Evolutionary conservation across 2,113 vertebrate genomes (phyloP).

Genomic region (Melanostigma gelatinosum): DNA sequence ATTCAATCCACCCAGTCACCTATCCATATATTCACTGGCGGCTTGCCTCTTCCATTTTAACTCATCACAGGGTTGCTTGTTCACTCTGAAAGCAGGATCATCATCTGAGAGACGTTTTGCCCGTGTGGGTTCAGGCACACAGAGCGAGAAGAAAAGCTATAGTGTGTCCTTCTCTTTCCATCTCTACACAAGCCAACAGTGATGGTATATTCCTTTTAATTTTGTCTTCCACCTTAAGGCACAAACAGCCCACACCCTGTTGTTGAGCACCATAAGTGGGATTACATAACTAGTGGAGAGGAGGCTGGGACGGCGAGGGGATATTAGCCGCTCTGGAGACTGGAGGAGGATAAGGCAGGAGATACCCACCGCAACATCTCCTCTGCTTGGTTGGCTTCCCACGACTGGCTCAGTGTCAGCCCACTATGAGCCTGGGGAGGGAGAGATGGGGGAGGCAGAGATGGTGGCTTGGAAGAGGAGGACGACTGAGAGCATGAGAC

Average conservation of each 20-base stretch:
- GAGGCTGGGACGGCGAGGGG: conserved; percentile 55
- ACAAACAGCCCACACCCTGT: conserved; percentile 71
- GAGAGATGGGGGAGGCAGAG: conserved; percentile 38
- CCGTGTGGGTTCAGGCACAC: conserved; percentile 31
- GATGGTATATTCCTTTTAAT: conserved; percentile 49
- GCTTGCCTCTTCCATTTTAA: conserved; percentile 38
- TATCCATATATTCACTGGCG: conserved; percentile 63
- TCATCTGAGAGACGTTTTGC: conserved; percentile 21
- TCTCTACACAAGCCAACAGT: conserved; percentile 25
- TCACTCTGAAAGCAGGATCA: conserved; percentile 38
- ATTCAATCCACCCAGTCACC: conserved; percentile 52
- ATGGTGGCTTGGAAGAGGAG: conserved; percentile 40
- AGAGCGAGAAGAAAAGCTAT: conserved; percentile 27
- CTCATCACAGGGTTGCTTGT: conserved; percentile 32
- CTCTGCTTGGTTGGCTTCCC: conserved; percentile 65
- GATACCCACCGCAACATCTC: conserved; percentile 62
- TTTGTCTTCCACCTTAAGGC: conserved; percentile 68
- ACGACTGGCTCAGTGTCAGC: conserved; percentile 62
- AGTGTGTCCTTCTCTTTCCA: conserved; percentile 32
- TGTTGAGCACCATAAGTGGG: conserved; percentile 56
- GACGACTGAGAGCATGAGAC: conserved; percentile 40
- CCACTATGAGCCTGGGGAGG: conserved; percentile 63
- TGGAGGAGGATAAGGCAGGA: conserved; percentile 67
- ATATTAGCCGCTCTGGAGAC: conserved; percentile 66
- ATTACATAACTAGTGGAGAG: conserved; percentile 70